Percentiles rank a stretch among this genome's conserved stretches.
Evolutionary conservation across 2,797 vertebrate genomes (phyloP).

Genomic region (Orestias chungarensis): DNA sequence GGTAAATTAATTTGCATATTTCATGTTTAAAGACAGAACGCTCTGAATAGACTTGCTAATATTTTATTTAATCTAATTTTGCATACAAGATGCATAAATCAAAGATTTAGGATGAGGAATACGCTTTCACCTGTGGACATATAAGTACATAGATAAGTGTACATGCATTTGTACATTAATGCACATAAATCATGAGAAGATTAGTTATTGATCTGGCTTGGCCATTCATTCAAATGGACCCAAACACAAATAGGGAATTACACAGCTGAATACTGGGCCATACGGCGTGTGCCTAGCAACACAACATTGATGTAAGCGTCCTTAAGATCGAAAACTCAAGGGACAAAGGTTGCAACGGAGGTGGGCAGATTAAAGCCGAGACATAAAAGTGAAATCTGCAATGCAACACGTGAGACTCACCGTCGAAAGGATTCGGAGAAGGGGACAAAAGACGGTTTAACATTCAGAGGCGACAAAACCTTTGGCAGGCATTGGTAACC

Average conservation of each 20-base stretch:
- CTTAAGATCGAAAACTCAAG: conserved; percentile 9
- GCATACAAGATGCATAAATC: not conserved
- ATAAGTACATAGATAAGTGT: not conserved
- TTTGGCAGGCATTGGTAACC: conserved; percentile 57
- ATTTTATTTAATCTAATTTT: not conserved
- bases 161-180: not conserved
- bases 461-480: conserved; percentile 51
- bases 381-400: conserved; percentile 44
- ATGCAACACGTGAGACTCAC: conserved; percentile 41
- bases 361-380: conserved; percentile 22
- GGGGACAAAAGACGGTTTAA: conserved; percentile 48
- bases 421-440: conserved; percentile 25
- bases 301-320: not conserved
- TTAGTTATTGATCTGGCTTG: conserved; percentile 1
- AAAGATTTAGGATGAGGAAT: not conserved
- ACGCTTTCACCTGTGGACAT: not conserved
- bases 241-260: not conserved
- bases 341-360: not conserved
- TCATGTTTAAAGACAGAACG: not conserved
- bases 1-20: too few species aligned
- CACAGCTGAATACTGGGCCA: not conserved
- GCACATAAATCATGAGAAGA: conserved; percentile 3
- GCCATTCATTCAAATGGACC: not conserved
- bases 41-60: too few species aligned
- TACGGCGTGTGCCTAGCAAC: not conserved